Percentiles rank a stretch among this genome's conserved stretches.
These are phyloP conservation scores for Opisthocomus hoazin DNA, from an alignment of 2,113 vertebrate species.

Conservation along the genomic window DNA sequence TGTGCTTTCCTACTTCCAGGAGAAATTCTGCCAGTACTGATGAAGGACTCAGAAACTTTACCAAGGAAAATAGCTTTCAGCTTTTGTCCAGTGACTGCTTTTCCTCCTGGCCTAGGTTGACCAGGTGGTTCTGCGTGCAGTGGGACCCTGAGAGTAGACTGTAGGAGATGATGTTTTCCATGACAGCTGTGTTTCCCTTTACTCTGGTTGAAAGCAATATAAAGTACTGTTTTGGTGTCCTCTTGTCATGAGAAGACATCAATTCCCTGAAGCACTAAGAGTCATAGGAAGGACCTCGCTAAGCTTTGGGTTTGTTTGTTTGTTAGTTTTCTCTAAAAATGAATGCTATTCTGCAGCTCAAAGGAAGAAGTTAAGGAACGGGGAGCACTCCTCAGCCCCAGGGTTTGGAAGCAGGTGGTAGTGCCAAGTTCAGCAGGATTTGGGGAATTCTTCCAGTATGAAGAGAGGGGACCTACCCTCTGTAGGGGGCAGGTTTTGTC, in stretches of 20 bases:
- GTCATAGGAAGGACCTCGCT: background rate
- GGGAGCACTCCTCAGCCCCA: background rate
- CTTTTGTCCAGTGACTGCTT: background rate
- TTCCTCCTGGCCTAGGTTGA: background rate
- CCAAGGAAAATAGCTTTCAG: background rate
- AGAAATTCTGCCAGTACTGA: background rate
- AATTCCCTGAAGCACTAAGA: background rate
- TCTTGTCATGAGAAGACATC: background rate
- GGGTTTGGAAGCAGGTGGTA: accelerated
- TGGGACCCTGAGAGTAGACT: background rate
- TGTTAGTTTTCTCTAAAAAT: background rate
- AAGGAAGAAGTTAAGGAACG: background rate
- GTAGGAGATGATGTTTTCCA: background rate
- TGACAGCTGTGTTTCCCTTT: background rate
- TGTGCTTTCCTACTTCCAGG: background rate
- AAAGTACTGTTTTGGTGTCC: background rate
- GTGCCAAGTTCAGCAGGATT: background rate
- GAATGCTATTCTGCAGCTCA: background rate
- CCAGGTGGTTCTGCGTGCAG: background rate
- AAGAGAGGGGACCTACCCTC: background rate
- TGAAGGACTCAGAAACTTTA: background rate
- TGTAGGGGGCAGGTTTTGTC: background rate
- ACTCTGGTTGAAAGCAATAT: background rate
- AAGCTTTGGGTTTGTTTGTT: background rate
- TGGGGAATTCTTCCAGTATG: background rate